A percentile compares a stretch with the other conserved stretches of the same genome.
Evolutionary conservation across 2,888 invertebrate genomes (phyloP).

Genomic region (Platynereis dumerilii): DNA sequence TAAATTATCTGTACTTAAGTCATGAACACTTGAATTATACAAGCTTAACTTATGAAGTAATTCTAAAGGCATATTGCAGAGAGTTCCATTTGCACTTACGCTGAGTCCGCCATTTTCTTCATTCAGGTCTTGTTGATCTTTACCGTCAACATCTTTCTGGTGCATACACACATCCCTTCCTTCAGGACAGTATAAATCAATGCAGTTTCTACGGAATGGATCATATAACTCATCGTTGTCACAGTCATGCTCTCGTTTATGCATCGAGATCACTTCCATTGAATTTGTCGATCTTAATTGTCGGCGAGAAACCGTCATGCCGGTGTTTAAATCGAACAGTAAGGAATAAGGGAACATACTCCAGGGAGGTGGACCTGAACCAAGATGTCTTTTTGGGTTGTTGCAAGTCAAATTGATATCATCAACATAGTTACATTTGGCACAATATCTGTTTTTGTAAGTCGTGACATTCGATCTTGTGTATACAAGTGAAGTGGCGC

Average conservation of each 20-base stretch:
- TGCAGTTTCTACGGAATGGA: conserved; percentile 33
- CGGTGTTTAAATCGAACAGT: conserved; percentile 74
- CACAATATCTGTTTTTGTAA: conserved; percentile 24
- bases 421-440: conserved; percentile 15
- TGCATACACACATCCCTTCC: too few species aligned
- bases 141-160: too few species aligned
- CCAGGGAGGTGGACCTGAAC: too few species aligned
- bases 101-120: too few species aligned
- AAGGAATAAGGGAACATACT: conserved; percentile 65
- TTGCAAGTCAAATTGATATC: conserved; percentile 12
- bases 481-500: neutral
- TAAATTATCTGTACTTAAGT: too few species aligned
- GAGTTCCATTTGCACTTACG: too few species aligned
- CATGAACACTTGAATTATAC: too few species aligned
- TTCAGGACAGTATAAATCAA: conserved; percentile 26
- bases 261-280: neutral
- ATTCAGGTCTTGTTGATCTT: too few species aligned
- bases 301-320: conserved; percentile 73
- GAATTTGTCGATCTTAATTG: neutral
- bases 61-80: too few species aligned
- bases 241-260: conserved; percentile 16
- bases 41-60: too few species aligned
- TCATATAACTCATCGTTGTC: conserved; percentile 34
- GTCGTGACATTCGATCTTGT: neutral
- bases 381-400: too few species aligned